Evolutionary conservation across 1,140 invertebrate species (phyloP).

Genomic region (Batillaria attramentaria): DNA sequence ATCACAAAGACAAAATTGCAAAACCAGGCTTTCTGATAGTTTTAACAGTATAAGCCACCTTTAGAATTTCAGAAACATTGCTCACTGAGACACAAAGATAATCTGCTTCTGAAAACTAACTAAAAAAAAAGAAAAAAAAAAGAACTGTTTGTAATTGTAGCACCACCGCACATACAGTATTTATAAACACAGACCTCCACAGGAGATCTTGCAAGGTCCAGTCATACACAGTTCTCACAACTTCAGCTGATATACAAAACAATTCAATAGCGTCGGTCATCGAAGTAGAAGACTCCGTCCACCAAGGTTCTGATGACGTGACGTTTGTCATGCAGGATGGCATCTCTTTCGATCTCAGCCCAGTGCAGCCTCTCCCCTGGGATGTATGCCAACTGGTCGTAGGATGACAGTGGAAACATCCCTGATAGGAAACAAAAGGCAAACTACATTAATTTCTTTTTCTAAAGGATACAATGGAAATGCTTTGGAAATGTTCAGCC

Average conservation of each 20-base stretch:
- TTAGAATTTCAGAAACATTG: too few relatives aligned
- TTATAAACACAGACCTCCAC: neutral
- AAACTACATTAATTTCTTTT: neutral
- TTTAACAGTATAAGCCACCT: too few relatives aligned
- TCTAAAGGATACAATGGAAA: neutral
- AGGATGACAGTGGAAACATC: slow-evolving; percentile 6
- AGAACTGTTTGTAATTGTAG: neutral
- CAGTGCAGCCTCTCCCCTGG: slow-evolving; percentile 34
- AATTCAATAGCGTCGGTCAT: slow-evolving; percentile 43
- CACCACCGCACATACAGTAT: neutral
- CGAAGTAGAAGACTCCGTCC: slow-evolving; percentile 56
- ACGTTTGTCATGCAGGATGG: slow-evolving; percentile 57
- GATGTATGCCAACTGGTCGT: slow-evolving; percentile 20
- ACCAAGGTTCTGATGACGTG: slow-evolving; percentile 62
- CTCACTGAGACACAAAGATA: too few relatives aligned
- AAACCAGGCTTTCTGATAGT: too few relatives aligned
- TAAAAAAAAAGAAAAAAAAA: too few relatives aligned
- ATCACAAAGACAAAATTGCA: too few relatives aligned
- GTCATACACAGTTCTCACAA: neutral
- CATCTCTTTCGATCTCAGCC: slow-evolving; percentile 54
- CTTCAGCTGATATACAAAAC: neutral
- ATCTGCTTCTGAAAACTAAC: too few relatives aligned
- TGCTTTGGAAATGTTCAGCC: too few relatives aligned
- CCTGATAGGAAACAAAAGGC: slow-evolving; percentile 13
- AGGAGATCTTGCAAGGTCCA: neutral